Base-by-base conservation (phyloP, 2,888 invertebrate species). In the Keiferia lycopersicella region DNA sequence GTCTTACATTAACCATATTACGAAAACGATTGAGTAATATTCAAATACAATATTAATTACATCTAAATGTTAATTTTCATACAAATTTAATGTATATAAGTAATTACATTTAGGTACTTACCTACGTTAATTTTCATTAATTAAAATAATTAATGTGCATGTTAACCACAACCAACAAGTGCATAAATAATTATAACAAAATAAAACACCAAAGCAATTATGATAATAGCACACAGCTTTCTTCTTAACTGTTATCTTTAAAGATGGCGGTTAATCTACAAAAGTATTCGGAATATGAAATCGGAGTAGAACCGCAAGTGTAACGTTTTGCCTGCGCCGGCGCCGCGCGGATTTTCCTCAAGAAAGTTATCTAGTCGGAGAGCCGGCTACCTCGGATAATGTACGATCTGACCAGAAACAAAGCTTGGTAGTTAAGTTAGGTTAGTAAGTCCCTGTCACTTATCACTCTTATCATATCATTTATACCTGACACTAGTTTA, bases 301-400 rank as follows among this genome's bases (percentile, higher is more conserved):
- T 59, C 59, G 16, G 26, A 18, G 56, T 56, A 34, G 26, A 56
- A 34, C 60, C 41, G 60, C 39, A 39, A 48, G 45, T 64, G 62
- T 64, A 61, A 58, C 62, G 51, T 62, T 60, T 26, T 58, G n/a
- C 30, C 30, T 18, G 22, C 39, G 30, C 22, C 8, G 67, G 69
- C 67, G 67, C 66, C 66, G 66, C 70, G 65, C 68, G 75, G 77
- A 84, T 81, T 84, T 82, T 80, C 80, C 73, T 72, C 73, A 87
- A 84, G 87, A 88, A 88, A 88, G 88, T 86, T 83, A 84, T 82
- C 75, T 34, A 34, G 34, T 10, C 10, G 34, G 34, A 34, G 34
- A 34, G 34, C 10, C 8, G 8, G 34, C 8, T 34, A 34, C 10
- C 7, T 8, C 10, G 8, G 10, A 34, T 7, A 8, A 10, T 1